Evolutionary conservation across 2,113 vertebrate species (phyloP).

Genomic region (Noturus placidus): DNA sequence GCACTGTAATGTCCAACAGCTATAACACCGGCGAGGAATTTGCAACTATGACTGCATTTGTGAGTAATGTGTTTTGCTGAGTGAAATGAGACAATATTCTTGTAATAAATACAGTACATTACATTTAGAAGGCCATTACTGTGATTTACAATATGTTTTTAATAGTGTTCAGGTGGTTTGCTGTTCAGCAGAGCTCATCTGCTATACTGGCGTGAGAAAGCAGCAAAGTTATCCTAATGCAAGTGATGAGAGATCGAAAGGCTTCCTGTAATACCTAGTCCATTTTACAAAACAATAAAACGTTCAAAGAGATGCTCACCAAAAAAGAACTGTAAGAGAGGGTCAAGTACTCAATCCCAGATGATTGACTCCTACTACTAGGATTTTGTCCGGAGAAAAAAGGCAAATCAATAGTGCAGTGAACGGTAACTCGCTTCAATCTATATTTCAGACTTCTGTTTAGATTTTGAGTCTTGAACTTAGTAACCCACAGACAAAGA

Average conservation of each 20-base stretch:
- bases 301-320: background rate
- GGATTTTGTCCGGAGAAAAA: background rate
- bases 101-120: slow-evolving; percentile 30
- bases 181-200: slow-evolving; percentile 19
- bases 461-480: background rate
- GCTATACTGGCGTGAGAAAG: background rate
- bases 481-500: background rate
- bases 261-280: background rate
- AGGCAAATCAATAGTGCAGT: background rate
- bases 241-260: background rate
- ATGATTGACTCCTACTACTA: background rate
- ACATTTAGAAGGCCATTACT: slow-evolving; percentile 28
- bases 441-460: background rate
- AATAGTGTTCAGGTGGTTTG: slow-evolving; percentile 33
- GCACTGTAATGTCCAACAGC: slow-evolving; percentile 32
- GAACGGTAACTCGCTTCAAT: background rate
- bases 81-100: slow-evolving; percentile 5
- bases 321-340: background rate
- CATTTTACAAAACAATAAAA: slow-evolving; percentile 10
- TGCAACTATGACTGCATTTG: background rate
- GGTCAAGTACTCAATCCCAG: background rate
- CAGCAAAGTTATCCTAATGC: slow-evolving; percentile 36
- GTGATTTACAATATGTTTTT: slow-evolving; percentile 35
- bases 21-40: slow-evolving; percentile 1
- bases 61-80: slow-evolving; percentile 25